These are phyloP conservation scores for Leptopterna dolabrata DNA, from an alignment of 2,888 invertebrate genomes.

Conservation along the genomic window DNA sequence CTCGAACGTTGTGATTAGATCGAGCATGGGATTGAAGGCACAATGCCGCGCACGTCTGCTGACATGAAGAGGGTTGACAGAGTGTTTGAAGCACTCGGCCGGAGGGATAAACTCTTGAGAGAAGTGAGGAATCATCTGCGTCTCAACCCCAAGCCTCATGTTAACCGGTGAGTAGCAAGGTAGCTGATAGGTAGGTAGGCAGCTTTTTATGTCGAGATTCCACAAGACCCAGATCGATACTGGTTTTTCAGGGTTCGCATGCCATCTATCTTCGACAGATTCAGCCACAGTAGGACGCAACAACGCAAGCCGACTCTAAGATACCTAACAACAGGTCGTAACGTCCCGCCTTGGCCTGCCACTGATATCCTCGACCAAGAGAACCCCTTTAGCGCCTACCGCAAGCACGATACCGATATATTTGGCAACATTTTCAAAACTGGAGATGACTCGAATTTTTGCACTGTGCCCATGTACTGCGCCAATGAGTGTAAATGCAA, in stretches of 20 bases:
- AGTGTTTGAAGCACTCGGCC: neutral
- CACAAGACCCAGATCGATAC: too few relatives aligned
- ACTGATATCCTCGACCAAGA: neutral
- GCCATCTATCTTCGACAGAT: neutral
- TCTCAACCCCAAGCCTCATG: neutral
- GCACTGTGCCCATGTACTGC: neutral
- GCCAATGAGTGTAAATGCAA: neutral
- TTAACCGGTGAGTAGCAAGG: neutral
- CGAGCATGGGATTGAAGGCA: conserved; percentile 25
- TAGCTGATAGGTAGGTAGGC: too few relatives aligned
- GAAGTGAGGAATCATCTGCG: conserved; percentile 32
- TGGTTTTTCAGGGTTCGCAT: neutral
- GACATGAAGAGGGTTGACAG: neutral
- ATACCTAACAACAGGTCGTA: neutral
- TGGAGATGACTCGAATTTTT: neutral
- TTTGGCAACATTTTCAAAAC: neutral
- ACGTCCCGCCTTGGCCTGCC: neutral
- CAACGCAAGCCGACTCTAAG: neutral
- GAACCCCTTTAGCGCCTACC: neutral
- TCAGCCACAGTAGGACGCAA: neutral
- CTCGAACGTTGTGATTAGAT: neutral
- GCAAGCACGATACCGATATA: neutral
- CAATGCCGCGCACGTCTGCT: neutral
- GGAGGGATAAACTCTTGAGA: neutral
- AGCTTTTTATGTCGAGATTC: too few relatives aligned